Base-by-base conservation (phyloP, 2,797 vertebrate genomes). In the Pogoniulus pusillus region DNA sequence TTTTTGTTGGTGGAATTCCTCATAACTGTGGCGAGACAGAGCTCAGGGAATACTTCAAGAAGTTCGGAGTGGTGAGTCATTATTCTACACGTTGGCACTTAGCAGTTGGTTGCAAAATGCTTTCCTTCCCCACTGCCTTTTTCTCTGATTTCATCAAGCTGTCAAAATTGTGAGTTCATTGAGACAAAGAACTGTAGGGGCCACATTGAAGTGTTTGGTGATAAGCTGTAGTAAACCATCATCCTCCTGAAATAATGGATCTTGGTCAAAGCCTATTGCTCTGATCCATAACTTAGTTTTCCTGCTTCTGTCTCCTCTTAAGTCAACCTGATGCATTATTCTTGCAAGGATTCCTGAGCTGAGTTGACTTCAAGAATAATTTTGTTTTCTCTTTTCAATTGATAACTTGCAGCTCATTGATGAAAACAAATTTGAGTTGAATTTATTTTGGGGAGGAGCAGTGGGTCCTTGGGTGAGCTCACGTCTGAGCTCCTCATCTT, bases 1-100 rank as follows among this genome's bases (percentile, higher is more conserved):
- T 99, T 97, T 99, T 99, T 98, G 99, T 99, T 91, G 99, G 99
- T 96, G 99, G 99, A 96, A 99, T 99, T 97, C 99, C 99, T 98
- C 99, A 99, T 98, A 99, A 99, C 98, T 99, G 99, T 96, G 99
- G 99, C 81, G 99, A 99, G 98, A 98, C 99, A 93, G 99, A 99
- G 98, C 99, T 99, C 98, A 99, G 99, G 98, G 99, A 99, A 97
- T 99, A 99, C 98, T 99, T 99, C 98, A 99, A 99, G 98, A 98
- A 99, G 97, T 99, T 99, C 78, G 99, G 99, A 98, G 98, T 99
- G 99, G 99, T 99, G 98, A 99, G 99, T 99, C 82, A 60, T 79
- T 69, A 60, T 81, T 69, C 59, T 9, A 81, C 34, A 8, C 34
- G 18, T 16, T 41, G 20, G 76, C 72, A 57, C 29, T 71, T 57